Percentiles rank a stretch among this genome's conserved stretches.
phyloP scores from a whole-genome alignment of 2,888 invertebrate species.

The Pelosia muscerda region DNA sequence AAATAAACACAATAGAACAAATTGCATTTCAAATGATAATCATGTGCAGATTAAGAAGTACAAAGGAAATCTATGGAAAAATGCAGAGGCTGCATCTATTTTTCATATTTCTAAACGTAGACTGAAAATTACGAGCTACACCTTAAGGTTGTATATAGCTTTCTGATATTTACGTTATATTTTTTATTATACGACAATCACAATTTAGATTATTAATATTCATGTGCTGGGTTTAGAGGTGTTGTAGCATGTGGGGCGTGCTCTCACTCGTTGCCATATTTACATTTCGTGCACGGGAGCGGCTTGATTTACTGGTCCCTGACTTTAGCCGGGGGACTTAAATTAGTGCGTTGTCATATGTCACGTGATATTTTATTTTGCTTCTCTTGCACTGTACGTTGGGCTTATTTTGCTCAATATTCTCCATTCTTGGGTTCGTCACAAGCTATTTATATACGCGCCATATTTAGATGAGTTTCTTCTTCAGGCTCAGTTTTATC shows the following conservation, averaged over 20 bases:
- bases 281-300: constrained; percentile 78
- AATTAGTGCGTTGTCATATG: constrained; percentile 82
- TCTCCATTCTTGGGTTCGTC: constrained; percentile 73
- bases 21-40: too few relatives aligned
- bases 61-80: background rate
- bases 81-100: background rate
- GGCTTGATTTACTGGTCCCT: constrained; percentile 80
- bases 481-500: constrained; percentile 56
- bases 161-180: background rate
- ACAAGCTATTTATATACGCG: constrained; percentile 78
- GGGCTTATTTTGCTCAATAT: constrained; percentile 73
- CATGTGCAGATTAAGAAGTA: too few relatives aligned
- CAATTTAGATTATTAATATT: constrained; percentile 74
- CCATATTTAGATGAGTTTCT: constrained; percentile 75
- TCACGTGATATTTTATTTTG: constrained; percentile 80
- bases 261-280: constrained; percentile 74
- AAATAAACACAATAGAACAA: too few relatives aligned
- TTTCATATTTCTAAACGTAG: background rate
- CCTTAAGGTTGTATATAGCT: too few relatives aligned
- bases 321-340: constrained; percentile 73
- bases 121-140: background rate
- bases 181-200: constrained; percentile 5
- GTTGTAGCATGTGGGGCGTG: constrained; percentile 74
- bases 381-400: constrained; percentile 63
- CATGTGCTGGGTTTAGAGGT: constrained; percentile 71